phyloP scores from a whole-genome alignment of 1,140 invertebrate genomes.

The Diachasmimorpha longicaudata region DNA sequence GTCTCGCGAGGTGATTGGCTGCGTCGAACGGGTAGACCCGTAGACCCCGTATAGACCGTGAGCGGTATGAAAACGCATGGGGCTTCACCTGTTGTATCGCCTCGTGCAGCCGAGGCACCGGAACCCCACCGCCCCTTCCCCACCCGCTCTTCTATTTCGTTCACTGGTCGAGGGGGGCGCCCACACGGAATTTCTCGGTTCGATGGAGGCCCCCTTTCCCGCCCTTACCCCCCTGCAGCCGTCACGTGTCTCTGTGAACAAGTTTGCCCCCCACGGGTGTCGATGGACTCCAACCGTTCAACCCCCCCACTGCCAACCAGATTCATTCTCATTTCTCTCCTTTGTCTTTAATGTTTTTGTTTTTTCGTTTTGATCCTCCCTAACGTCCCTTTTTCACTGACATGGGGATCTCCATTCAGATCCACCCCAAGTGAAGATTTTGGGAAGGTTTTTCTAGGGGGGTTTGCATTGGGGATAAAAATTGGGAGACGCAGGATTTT shows the following conservation, averaged over 20 bases:
- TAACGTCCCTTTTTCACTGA: background rate
- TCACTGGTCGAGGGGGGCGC: conserved; percentile 16
- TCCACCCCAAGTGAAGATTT: no score
- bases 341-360: background rate
- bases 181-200: conserved; percentile 34
- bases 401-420: background rate
- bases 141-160: background rate
- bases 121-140: conserved; percentile 16
- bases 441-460: no score
- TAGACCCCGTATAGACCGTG: conserved; percentile 16
- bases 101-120: conserved; percentile 21
- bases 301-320: background rate
- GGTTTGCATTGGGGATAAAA: no score
- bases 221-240: background rate
- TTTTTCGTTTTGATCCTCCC: background rate
- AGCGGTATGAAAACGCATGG: background rate
- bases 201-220: conserved; percentile 18
- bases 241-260: background rate
- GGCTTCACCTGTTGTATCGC: conserved; percentile 24
- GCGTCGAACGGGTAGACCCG: conserved; percentile 18
- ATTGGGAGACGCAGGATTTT: no score
- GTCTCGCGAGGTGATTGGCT: conserved; percentile 33
- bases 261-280: conserved; percentile 24
- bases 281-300: conserved; percentile 18
- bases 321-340: conserved; percentile 8